Percentiles rank a stretch among this genome's conserved stretches.
These are phyloP conservation scores for Alosa alosa DNA, from an alignment of 2,113 vertebrate genomes.

Conservation along the genomic window DNA sequence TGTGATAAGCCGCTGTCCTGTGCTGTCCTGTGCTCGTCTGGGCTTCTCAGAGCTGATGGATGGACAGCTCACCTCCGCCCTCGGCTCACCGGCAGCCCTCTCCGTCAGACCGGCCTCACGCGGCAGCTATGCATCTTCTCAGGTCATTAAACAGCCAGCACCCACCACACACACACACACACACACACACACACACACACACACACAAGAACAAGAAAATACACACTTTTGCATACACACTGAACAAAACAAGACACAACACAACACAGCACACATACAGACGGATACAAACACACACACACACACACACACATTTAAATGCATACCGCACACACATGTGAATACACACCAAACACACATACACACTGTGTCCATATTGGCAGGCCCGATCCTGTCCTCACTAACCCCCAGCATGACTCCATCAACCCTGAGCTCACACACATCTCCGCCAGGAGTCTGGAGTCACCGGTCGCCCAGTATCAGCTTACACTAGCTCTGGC, in stretches of 20 bases:
- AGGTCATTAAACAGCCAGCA: too few species aligned
- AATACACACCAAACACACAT: neutral
- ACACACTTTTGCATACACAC: neutral
- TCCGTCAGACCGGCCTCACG: neutral
- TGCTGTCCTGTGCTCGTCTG: neutral
- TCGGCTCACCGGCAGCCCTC: neutral
- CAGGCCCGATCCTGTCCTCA: neutral
- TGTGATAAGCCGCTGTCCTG: conserved; percentile 11
- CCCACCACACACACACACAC: neutral
- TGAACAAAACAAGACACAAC: too few species aligned
- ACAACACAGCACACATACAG: too few species aligned
- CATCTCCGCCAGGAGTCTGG: neutral
- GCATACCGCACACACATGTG: neutral
- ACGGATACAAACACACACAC: neutral
- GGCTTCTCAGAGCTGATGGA: neutral
- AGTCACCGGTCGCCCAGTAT: too few species aligned
- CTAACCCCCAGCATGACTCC: neutral
- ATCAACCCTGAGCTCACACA: neutral
- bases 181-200: neutral
- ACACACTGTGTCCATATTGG: neutral
- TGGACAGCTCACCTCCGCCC: neutral
- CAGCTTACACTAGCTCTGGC: too few species aligned
- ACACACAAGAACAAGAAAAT: neutral
- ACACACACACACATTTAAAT: neutral
- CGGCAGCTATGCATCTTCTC: too few species aligned